Evolutionary conservation across 2,888 invertebrate genomes (phyloP), one percentile per base, ranked within the genome.

Genomic region (Rhingia rostrata): DNA sequence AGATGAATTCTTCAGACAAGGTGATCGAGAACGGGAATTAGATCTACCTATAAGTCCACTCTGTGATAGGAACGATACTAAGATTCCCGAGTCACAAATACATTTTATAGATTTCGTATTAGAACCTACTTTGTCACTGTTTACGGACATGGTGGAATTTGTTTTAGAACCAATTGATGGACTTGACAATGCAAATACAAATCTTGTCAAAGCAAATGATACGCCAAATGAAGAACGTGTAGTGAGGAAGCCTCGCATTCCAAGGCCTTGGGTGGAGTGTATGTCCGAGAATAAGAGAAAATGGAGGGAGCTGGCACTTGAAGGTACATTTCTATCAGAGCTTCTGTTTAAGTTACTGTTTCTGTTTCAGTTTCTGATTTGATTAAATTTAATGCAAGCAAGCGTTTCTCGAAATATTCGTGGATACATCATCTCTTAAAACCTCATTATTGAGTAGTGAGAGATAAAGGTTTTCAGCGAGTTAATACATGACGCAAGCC

Each of bases 51-150:
- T 97, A 92, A 98, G 97, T 86, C 98, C 98, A 0, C 93, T 98
- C 37, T 98, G 98, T 92, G 98, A 98, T 92, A 94, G 98, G 87
- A 97, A 97, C 91, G 97, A 96, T 89, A 98, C 97, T 3, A 93
- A 97, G n/a, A 96, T 98, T n/a, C 97, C 98, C 0, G 97, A 98
- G 92, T 97, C 97, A 47, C 98, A 98, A 92, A 97, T 98, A 88
- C 97, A 98, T 89, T 98, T 98, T 92, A 98, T 98, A 88, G 98
- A 98, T 90, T 98, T 98, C 92, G 98, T 98, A 89, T 98, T 98
- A 43, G 97, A 98, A 88, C 98, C 98, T 14, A 98, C 97, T 90
- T 96, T 98, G 95, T 94, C 94, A 35, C 96, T 98, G 4, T 96
- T 97, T 92, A 95, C 97, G 66, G 98, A 98, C 89, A 96, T 98